Evolutionary conservation across 2,888 invertebrate genomes (phyloP).

Genomic region (Drosophila aldrichi): DNA sequence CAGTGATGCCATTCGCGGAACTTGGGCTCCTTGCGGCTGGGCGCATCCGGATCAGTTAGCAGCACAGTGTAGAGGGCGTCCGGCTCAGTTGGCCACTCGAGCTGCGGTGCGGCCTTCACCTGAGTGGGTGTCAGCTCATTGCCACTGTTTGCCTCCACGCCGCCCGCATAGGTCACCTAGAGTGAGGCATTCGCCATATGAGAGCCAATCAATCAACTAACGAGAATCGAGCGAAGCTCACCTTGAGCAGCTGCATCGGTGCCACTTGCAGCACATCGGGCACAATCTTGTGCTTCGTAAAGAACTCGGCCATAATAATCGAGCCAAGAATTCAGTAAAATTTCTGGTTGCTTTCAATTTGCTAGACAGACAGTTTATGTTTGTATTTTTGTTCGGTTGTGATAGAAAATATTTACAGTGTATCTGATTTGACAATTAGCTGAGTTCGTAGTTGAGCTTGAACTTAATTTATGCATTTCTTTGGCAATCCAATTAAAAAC

Average conservation of each 20-base stretch:
- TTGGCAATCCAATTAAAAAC: slow-evolving; percentile 48
- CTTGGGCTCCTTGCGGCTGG: slow-evolving; percentile 91
- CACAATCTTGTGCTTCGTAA: slow-evolving; percentile 46
- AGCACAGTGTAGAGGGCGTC: slow-evolving; percentile 81
- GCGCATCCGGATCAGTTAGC: slow-evolving; percentile 94
- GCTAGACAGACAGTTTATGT: background rate
- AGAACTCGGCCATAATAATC: slow-evolving; percentile 35
- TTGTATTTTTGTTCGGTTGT: background rate
- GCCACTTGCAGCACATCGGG: slow-evolving; percentile 51
- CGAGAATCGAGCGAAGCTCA: slow-evolving; percentile 4
- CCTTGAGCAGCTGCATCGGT: slow-evolving; percentile 54
- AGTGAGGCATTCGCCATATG: background rate
- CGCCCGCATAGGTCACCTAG: slow-evolving; percentile 75
- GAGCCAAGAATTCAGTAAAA: background rate
- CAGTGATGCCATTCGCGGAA: slow-evolving; percentile 96
- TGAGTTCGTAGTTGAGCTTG: slow-evolving; percentile 17
- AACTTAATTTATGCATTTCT: slow-evolving; percentile 60
- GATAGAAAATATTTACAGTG: slow-evolving; percentile 39
- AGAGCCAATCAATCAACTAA: background rate
- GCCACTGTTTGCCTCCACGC: slow-evolving; percentile 87
- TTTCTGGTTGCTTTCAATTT: background rate
- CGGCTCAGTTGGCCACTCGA: slow-evolving; percentile 80
- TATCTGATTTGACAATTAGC: slow-evolving; percentile 30
- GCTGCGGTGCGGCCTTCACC: slow-evolving; percentile 80
- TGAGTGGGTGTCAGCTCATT: slow-evolving; percentile 91